phyloP scores from a whole-genome alignment of 2,888 invertebrate species.

The Leptinotarsa haldemani region DNA sequence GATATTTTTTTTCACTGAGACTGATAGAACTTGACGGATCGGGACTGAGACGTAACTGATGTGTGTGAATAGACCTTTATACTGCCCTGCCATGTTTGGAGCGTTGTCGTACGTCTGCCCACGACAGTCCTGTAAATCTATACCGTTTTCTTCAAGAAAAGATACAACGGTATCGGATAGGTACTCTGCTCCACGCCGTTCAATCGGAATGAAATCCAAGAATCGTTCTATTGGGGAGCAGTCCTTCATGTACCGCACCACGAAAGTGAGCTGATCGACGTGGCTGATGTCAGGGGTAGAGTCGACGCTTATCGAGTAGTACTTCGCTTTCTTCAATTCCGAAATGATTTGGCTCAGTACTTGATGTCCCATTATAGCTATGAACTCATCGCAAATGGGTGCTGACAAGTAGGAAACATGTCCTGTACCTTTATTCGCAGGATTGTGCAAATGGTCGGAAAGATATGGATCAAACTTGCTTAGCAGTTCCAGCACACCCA shows the following conservation, averaged over 20 bases:
- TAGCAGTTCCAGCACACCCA: background rate
- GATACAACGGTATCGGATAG: background rate
- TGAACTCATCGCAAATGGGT: slow-evolving; percentile 5
- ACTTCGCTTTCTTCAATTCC: slow-evolving; percentile 23
- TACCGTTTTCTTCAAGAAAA: background rate
- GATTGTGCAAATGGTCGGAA: too few species aligned
- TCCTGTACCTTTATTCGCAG: background rate
- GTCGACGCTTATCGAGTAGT: slow-evolving; percentile 26
- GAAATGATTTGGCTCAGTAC: background rate
- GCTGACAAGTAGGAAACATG: background rate
- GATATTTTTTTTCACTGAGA: too few species aligned
- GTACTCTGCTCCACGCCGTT: background rate
- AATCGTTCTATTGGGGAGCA: slow-evolving; percentile 17
- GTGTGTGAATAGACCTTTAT: too few species aligned
- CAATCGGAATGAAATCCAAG: slow-evolving; percentile 15
- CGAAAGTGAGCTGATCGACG: slow-evolving; percentile 24
- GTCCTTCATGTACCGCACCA: slow-evolving; percentile 19
- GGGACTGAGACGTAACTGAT: too few species aligned
- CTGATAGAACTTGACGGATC: too few species aligned
- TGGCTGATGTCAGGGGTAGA: slow-evolving; percentile 17
- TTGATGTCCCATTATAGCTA: background rate
- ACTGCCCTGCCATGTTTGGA: background rate
- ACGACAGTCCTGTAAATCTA: slow-evolving; percentile 10
- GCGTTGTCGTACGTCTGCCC: background rate
- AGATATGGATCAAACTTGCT: too few species aligned